Base-by-base conservation (phyloP, 2,888 invertebrate genomes). In the Panopea generosa region DNA sequence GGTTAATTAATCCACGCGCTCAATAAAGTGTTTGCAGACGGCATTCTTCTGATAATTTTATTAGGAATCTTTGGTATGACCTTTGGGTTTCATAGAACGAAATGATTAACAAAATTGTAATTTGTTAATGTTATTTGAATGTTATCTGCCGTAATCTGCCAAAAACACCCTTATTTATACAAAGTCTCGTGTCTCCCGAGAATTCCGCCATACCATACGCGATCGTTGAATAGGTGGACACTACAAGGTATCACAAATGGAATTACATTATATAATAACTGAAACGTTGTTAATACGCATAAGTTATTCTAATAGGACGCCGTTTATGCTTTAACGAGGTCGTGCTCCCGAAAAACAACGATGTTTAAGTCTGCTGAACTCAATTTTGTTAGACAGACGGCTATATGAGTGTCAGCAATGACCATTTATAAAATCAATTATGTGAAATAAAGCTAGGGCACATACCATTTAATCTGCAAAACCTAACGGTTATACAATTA, bases 141-240 rank as follows among this genome's bases (percentile, higher is more conserved):
- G 66, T 73, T 80, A 80, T 80, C 80, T 59, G 52, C 18, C 4
- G 26, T 56, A 57, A 70, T 76, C 73, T 76, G 70, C 45, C 62
- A 72, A 77, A 67, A 76, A 60, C 76, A 62, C 73, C 70, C 73
- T 62, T 80, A 70, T 77, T 72, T 76, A 73, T 80, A 80, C 80
- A 73, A 70, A 73, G 76, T 77, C 80, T 80, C 80, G 80, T 77
- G 80, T 73, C 70, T 59, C 20, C n/a, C 73, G 80, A 71, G 80
- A 80, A 69, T 67, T 72, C 55, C 55, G 52, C 50, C 7, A 4
- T 45, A 18, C 20, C 45, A 9, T 16, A 18, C 45, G 33, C 20
- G 20, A 9, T 70, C 55, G 49, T 24, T 18, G 22, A 18, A 43
- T 33, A 68, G 72, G 77, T 50, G 77, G 77, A 77, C 68, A 61